These are phyloP conservation scores for Drosophila anceps DNA, from an alignment of 2,888 invertebrate genomes.

Conservation along the genomic window DNA sequence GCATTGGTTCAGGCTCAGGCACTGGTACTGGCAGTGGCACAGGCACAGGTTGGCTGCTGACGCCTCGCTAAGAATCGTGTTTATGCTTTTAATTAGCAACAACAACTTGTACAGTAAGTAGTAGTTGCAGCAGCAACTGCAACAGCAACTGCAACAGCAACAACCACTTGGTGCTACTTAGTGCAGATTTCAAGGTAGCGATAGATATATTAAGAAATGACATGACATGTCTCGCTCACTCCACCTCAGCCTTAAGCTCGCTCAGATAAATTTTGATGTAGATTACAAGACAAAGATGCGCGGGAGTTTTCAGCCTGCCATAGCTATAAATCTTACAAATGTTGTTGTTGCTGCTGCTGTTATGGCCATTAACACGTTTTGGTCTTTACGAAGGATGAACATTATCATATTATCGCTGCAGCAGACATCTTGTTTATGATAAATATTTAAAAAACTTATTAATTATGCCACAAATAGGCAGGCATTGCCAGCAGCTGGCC, in stretches of 20 bases:
- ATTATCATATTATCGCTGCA: conserved; percentile 71
- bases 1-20: no score
- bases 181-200: conserved; percentile 77
- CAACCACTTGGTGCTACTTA: conserved; percentile 70
- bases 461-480: conserved; percentile 78
- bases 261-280: conserved; percentile 78
- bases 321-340: conserved; percentile 44
- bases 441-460: conserved; percentile 78
- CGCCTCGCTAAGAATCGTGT: conserved; percentile 81
- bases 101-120: conserved; percentile 80
- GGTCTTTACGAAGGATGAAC: conserved; percentile 58
- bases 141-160: conserved; percentile 31
- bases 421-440: conserved; percentile 70
- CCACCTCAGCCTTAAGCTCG: conserved; percentile 25
- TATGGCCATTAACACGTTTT: conserved; percentile 73
- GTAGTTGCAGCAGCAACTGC: conserved; percentile 52
- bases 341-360: conserved; percentile 17
- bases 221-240: conserved; percentile 79
- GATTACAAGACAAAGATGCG: conserved; percentile 63
- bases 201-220: conserved; percentile 81
- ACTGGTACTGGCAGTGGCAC: background rate
- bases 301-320: conserved; percentile 49
- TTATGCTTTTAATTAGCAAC: conserved; percentile 82
- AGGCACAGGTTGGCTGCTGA: conserved; percentile 59
- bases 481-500: conserved; percentile 22